These are phyloP conservation scores for Ophiothrix spiculata DNA, from an alignment of 35 echinoderm and acorn worm genomes.

Conservation along the genomic window DNA sequence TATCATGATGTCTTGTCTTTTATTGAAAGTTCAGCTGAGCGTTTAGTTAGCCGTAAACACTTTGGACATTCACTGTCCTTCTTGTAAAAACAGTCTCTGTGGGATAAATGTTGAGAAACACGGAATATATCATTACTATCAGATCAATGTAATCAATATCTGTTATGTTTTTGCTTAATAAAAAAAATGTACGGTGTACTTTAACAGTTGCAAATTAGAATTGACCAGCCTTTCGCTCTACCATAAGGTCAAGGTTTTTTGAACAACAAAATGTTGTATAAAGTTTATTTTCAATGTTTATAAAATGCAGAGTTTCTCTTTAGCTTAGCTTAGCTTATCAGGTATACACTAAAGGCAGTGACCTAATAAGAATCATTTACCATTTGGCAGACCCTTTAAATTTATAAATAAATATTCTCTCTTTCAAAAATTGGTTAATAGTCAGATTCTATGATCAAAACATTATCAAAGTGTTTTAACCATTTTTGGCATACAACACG, in stretches of 20 bases:
- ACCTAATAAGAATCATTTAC: too few species aligned
- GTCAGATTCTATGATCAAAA: background rate
- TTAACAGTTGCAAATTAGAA: background rate
- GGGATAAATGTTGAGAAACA: background rate
- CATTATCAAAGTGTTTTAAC: background rate
- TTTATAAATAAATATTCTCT: background rate
- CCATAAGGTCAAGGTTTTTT: background rate
- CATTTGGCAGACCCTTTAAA: too few species aligned
- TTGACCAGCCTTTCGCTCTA: background rate
- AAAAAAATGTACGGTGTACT: background rate
- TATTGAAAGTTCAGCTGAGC: background rate
- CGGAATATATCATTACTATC: background rate
- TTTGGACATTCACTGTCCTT: conserved; percentile 75
- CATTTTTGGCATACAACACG: background rate
- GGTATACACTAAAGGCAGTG: too few species aligned
- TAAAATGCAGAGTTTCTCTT: too few species aligned
- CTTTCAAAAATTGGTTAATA: too few species aligned
- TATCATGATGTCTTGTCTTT: too few species aligned
- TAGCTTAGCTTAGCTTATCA: too few species aligned
- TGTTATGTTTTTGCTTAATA: background rate
- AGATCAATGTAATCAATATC: background rate
- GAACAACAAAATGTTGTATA: background rate
- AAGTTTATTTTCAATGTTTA: background rate
- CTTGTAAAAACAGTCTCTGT: conserved; percentile 97
- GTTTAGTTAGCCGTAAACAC: conserved; percentile 62